These are phyloP conservation scores for Scaptomyza hsui DNA, from an alignment of 1,140 invertebrate genomes.

Conservation along the genomic window DNA sequence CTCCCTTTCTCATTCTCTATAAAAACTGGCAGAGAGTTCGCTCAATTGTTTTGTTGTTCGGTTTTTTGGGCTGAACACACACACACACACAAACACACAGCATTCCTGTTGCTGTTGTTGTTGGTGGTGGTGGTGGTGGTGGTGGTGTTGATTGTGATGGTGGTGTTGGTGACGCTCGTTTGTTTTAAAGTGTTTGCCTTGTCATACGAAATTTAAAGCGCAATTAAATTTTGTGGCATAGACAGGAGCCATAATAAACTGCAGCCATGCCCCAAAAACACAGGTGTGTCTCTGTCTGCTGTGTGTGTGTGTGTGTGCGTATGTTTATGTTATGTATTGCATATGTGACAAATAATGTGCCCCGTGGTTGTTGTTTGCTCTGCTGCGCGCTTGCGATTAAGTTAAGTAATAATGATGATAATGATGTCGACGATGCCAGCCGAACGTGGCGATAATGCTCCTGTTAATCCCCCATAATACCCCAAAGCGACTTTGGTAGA, in stretches of 20 bases:
- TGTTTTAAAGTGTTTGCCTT: slow-evolving; percentile 28
- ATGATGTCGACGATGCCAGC: slow-evolving; percentile 33
- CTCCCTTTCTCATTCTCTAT: background rate
- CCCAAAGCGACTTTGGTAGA: background rate
- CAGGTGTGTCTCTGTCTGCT: background rate
- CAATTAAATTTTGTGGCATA: slow-evolving; percentile 51
- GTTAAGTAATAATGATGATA: slow-evolving; percentile 40
- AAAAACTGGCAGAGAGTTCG: background rate
- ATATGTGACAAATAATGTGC: slow-evolving; percentile 38
- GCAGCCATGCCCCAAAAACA: slow-evolving; percentile 5
- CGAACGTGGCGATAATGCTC: slow-evolving; percentile 24
- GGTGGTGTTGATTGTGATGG: background rate
- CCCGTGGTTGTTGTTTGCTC: slow-evolving; percentile 21
- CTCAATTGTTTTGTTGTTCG: background rate
- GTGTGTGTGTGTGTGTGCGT: background rate
- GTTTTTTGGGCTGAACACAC: background rate
- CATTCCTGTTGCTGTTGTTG: background rate
- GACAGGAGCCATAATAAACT: slow-evolving; percentile 42
- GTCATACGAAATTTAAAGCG: slow-evolving; percentile 39
- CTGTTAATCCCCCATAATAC: slow-evolving; percentile 34
- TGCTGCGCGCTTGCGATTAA: slow-evolving; percentile 33
- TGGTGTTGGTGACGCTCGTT: slow-evolving; percentile 11
- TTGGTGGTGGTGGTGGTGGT: background rate
- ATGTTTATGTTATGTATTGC: slow-evolving; percentile 2
- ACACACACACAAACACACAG: background rate